phyloP scores from a whole-genome alignment of 2,888 invertebrate genomes.

The Capitulum mitella region DNA sequence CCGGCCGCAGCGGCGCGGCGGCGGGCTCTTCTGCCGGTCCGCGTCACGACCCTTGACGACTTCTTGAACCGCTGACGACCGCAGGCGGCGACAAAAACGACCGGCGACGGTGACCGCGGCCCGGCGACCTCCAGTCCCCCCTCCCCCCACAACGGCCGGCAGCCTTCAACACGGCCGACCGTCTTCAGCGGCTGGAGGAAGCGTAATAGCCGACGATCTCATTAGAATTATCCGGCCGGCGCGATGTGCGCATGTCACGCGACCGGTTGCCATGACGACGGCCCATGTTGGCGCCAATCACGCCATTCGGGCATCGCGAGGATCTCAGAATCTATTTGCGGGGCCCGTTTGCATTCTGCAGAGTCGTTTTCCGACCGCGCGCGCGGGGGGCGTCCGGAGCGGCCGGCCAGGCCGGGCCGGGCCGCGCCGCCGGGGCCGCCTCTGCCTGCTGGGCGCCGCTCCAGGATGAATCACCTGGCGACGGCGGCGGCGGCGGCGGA shows the following conservation, averaged over 20 bases:
- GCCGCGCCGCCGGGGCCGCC: no score
- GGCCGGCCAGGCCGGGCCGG: no score
- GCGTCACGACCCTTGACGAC: background rate
- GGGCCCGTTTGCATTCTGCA: background rate
- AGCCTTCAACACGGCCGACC: background rate
- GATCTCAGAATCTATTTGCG: conserved; percentile 20
- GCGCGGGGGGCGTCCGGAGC: background rate
- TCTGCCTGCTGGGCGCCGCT: no score
- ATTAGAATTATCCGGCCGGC: conserved; percentile 16
- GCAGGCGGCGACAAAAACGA: background rate
- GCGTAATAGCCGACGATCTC: background rate
- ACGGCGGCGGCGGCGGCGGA: no score
- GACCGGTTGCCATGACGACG: conserved; percentile 6
- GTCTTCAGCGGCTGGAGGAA: background rate
- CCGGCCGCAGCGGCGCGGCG: background rate
- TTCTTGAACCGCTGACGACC: background rate
- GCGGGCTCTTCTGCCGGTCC: background rate
- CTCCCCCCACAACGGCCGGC: no score
- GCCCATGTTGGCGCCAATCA: background rate
- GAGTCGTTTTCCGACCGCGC: background rate
- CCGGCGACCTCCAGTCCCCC: no score
- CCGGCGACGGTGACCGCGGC: background rate
- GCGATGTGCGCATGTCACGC: background rate
- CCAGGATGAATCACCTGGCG: background rate
- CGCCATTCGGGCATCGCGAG: background rate